Evolutionary conservation across 2,888 invertebrate genomes (phyloP), one percentile per base, ranked within the genome.

Genomic region (Aphidius colemani): DNA sequence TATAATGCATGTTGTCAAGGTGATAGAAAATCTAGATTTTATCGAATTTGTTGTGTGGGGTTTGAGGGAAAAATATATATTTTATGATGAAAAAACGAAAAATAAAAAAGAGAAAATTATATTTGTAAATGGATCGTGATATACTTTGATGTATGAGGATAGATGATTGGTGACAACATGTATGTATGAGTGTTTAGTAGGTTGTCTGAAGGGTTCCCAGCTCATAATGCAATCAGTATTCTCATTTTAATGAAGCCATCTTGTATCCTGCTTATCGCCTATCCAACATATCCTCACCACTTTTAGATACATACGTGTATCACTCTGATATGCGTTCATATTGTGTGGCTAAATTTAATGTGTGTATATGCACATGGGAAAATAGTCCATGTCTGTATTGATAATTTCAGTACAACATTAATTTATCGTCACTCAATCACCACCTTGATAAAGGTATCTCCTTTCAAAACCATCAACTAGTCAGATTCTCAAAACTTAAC

Each of bases 221-320:
- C 74, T n/a, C n/a, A 73, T 77, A 79, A 78, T 74, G 77, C 77
- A 79, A 79, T 79, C 78, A 78, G 78, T 79, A 77, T 79, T 79
- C 79, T 75, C 70, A 68, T 74, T 77, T 78, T 78, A 79, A 79
- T 78, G 79, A 78, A 79, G 77, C 75, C 71, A 69, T 53, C 59
- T 62, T 65, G 67, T 66, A 59, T 70, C 58, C 71, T 56, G 65
- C 69, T 69, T 63, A 64, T 64, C 70, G 53, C 64, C 62, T 67
- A 63, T 64, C 49, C 65, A 30, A 30, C 30, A 30, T 18, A 18
- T 5, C 30, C 30, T 30, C 3, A 30, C 30, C 2, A 30, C 30
- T 30, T 30, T 30, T 30, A 30, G 4, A 30, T 5, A 30, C 2
- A 18, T 18, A 30, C 3, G 18, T 18, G 3, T 30, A 30, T 30